phyloP scores from a whole-genome alignment of 2,888 invertebrate species.

The Drosophila austrosaltans region DNA sequence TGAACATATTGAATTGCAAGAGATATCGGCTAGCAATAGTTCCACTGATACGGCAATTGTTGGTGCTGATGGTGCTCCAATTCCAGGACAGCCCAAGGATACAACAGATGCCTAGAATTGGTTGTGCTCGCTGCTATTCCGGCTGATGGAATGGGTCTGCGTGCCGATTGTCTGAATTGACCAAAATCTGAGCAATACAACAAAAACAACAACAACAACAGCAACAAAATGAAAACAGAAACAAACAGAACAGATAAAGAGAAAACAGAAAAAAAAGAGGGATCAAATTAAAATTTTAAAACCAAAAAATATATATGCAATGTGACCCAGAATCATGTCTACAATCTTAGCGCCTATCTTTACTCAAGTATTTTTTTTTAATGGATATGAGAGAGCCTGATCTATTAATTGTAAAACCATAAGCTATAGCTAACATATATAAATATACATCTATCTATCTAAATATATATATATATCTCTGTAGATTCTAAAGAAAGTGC shows the following conservation, averaged over 20 bases:
- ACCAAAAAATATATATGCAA: conserved; percentile 43
- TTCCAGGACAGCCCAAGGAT: conserved; percentile 66
- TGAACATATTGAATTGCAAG: conserved; percentile 31
- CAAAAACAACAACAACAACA: conserved; percentile 15
- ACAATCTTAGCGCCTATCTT: conserved; percentile 65
- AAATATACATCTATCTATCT: conserved; percentile 25
- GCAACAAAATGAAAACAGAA: background rate
- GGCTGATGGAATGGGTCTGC: conserved; percentile 82
- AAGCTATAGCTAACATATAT: conserved; percentile 29
- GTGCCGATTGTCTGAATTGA: conserved; percentile 78
- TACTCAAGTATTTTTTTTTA: conserved; percentile 75
- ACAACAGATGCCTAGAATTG: conserved; percentile 80
- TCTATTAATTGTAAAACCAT: conserved; percentile 22
- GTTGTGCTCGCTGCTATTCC: conserved; percentile 81
- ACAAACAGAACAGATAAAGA: conserved; percentile 18
- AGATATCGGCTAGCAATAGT: conserved; percentile 24
- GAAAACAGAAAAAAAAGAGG: conserved; percentile 11
- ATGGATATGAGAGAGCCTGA: conserved; percentile 57
- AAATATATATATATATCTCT: conserved; percentile 19
- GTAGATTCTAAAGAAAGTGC: conserved; percentile 53
- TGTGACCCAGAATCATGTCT: conserved; percentile 25
- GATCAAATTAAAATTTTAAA: conserved; percentile 22
- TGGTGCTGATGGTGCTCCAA: conserved; percentile 32
- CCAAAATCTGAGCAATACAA: conserved; percentile 33
- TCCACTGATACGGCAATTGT: conserved; percentile 19